Base-by-base conservation (phyloP, 2,888 invertebrate species). In the Iselma pallidipennis region DNA sequence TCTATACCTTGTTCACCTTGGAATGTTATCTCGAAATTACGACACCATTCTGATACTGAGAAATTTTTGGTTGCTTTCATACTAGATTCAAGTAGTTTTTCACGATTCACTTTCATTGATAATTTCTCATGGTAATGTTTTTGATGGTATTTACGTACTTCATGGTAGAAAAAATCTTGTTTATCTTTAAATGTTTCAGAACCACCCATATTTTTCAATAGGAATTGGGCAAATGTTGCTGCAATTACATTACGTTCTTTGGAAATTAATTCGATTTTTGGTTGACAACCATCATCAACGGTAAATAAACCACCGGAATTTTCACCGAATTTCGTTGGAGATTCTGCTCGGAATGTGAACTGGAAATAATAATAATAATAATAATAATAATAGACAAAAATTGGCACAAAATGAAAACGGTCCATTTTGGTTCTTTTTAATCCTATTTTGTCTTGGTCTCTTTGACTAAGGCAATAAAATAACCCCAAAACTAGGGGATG, bases 1-100 rank as follows among this genome's bases (percentile, higher is more conserved):
- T 96, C 96, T 74, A 67, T 74, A 91, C 94, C 96, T 86, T 94
- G 94, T 80, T 97, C 96, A n/a, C 95, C 95, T 79, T 91, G 89
- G 82, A 96, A 96, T 58, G 89, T 90, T 66, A 96, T 90, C 83
- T 96, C 96, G 80, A 96, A 96, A 84, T 92, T 95, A 77, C 92
- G 88, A 82, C 95, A 96, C 96, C 96, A 97, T 83, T 96, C 96
- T 57, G 90, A 88, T n/a, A 92, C 88, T 23, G 88, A 86, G 83
- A 95, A 94, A 76, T 90, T 89, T 74, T 91, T 90, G 1, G 94
- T 94, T 48, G 92, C 90, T 82, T 94, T 95, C 84, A 95, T 90
- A 77, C 88, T 88, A 75, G 91, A 90, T 78, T 94, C 91, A 55
- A 96, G 82, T 58, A 96, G 86, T 73, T 91, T 91, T 23, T 92